Conservation (phyloP, 2,797 vertebrate species). For the Dicrostonyx torquatus region DNA sequence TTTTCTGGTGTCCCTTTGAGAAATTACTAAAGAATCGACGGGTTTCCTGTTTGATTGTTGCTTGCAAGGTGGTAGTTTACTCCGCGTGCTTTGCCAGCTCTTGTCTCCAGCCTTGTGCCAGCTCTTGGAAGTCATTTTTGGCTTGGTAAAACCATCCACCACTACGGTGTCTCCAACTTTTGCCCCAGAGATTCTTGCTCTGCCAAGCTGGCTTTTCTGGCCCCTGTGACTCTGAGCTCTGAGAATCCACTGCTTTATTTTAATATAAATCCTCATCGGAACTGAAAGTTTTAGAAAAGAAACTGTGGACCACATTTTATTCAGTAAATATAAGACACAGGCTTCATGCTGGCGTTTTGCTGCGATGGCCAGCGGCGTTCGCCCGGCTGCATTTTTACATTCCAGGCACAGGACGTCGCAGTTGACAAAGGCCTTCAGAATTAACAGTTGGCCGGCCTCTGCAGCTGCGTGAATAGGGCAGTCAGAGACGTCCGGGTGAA, state of each 20-base stretch:
- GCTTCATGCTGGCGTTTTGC: slow-evolving; percentile 83
- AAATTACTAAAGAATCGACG: not conserved
- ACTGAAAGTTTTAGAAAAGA: slow-evolving; percentile 83
- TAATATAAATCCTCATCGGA: slow-evolving; percentile 86
- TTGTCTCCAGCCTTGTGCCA: slow-evolving; percentile 68
- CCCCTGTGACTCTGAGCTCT: slow-evolving; percentile 79
- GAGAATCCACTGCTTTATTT: slow-evolving; percentile 86
- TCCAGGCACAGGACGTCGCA: slow-evolving; percentile 83
- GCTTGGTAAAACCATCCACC: slow-evolving; percentile 87
- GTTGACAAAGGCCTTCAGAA: slow-evolving; percentile 88
- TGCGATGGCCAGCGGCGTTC: slow-evolving; percentile 85
- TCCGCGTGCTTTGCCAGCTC: slow-evolving; percentile 30
- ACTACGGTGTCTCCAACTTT: slow-evolving; percentile 84
- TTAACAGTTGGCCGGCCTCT: slow-evolving; percentile 86
- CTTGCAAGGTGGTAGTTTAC: not conserved
- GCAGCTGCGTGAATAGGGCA: slow-evolving; percentile 87
- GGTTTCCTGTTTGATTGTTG: slow-evolving; percentile 16
- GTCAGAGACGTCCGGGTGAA: slow-evolving; percentile 85
- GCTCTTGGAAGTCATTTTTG: slow-evolving; percentile 86
- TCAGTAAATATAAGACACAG: slow-evolving; percentile 85
- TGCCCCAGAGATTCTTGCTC: slow-evolving; percentile 64
- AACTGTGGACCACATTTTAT: slow-evolving; percentile 86
- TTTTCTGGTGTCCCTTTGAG: slow-evolving; percentile 11
- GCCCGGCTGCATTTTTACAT: slow-evolving; percentile 83
- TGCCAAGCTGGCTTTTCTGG: slow-evolving; percentile 35